Evolutionary conservation across 2,113 vertebrate genomes (phyloP).

Genomic region (Melanocharis versteri): DNA sequence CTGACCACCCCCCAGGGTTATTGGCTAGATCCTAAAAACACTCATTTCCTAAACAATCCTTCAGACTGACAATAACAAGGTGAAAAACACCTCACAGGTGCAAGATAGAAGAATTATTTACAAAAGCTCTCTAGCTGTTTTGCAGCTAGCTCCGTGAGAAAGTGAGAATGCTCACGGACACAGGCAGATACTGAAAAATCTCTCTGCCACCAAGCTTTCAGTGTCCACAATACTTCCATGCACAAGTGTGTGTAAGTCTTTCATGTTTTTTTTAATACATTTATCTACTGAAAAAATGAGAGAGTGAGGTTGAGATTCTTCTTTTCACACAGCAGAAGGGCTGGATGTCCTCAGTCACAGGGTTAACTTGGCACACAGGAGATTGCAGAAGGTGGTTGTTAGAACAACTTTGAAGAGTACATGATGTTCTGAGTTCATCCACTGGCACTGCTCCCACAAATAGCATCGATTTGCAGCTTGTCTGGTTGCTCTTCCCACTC

Average conservation of each 20-base stretch:
- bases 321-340: neutral
- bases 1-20: no score
- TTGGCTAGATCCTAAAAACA: no score
- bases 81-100: no score
- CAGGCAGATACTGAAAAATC: no score
- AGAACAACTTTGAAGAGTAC: slow-evolving; percentile 28
- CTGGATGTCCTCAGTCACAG: neutral
- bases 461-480: slow-evolving; percentile 30
- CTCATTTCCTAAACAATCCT: no score
- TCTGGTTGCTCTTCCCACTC: slow-evolving; percentile 55
- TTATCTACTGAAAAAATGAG: neutral
- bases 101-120: no score
- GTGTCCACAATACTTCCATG: neutral
- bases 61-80: no score
- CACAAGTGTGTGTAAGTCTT: neutral
- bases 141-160: no score
- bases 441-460: slow-evolving; percentile 26
- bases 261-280: neutral
- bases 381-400: slow-evolving; percentile 18
- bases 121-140: no score
- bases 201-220: no score
- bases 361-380: slow-evolving; percentile 30
- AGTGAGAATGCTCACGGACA: no score
- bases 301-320: neutral
- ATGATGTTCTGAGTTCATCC: neutral